phyloP scores from a whole-genome alignment of 2,797 vertebrate species.

The Diceros bicornis region DNA sequence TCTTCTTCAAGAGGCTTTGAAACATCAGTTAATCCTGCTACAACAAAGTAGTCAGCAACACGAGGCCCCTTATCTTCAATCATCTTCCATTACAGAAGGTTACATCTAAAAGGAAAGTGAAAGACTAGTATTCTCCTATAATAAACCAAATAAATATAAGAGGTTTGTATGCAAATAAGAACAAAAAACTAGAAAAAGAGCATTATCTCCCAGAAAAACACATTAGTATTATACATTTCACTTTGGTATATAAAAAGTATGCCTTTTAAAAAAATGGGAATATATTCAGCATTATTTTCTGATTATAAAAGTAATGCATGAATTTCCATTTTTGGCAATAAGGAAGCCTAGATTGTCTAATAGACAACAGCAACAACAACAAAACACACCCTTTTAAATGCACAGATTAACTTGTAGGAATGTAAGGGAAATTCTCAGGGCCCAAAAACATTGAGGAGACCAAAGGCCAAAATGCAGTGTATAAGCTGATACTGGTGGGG shows the following conservation, averaged over 20 bases:
- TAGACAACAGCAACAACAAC: neutral
- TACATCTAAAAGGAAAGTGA: slow-evolving; percentile 85
- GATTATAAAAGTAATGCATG: slow-evolving; percentile 54
- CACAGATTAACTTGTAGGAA: slow-evolving; percentile 13
- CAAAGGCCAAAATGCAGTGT: slow-evolving; percentile 34
- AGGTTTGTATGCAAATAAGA: slow-evolving; percentile 41
- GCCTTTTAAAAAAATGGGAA: neutral
- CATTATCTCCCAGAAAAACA: neutral
- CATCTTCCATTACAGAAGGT: slow-evolving; percentile 95
- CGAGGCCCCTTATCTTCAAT: slow-evolving; percentile 99
- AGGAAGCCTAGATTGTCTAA: slow-evolving; percentile 35
- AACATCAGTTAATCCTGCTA: slow-evolving; percentile 96
- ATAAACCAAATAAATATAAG: slow-evolving; percentile 41
- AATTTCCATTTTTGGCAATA: slow-evolving; percentile 53
- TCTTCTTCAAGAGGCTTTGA: slow-evolving; percentile 98
- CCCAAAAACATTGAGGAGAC: slow-evolving; percentile 11
- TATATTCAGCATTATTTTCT: slow-evolving; percentile 40
- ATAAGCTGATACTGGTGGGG: neutral
- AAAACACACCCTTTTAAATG: slow-evolving; percentile 8
- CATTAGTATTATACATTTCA: neutral
- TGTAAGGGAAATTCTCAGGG: slow-evolving; percentile 27
- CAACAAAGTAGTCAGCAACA: slow-evolving; percentile 99
- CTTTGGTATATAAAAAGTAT: slow-evolving; percentile 51
- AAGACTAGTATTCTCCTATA: neutral
- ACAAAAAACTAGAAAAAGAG: neutral